Base-by-base conservation (phyloP, 2,888 invertebrate genomes). In the Drosophila birchii region DNA sequence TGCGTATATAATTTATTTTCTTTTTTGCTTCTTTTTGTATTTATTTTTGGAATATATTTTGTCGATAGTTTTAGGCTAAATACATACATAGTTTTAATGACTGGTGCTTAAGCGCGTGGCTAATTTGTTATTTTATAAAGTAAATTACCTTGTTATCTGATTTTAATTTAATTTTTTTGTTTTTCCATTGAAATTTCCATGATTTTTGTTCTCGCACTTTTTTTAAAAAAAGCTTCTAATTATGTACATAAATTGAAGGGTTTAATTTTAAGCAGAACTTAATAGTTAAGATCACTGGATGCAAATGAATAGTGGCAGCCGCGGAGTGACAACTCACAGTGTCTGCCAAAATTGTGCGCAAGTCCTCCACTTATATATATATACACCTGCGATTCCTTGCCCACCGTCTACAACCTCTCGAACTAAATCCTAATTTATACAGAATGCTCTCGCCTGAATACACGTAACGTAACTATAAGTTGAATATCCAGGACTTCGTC, bases 271-370 rank as follows among this genome's bases (percentile, higher is more conserved):
- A 64, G 75, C 75, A 77, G 71, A 87, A 89, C 91, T 89, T 91
- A 91, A 87, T 66, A 73, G 63, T 75, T 90, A 83, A 90, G 87
- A 91, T 91, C 91, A 91, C 91, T 90, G 91, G 90, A 89, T 88
- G 85, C 83, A 75, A 81, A 81, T 77, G 43, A 78, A 80, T 51
- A 6, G 73, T 59, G 59, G 66, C 63, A 58, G 41, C 36, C 44
- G 36, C 38, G 20, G 20, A 14, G 20, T 16, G 39, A 32, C 55
- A 34, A 18, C 26, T 20, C 14, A n/a, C 38, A 23, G 26, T 38
- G 64, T 36, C 23, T 58, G 61, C 60, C 71, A 64, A 67, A 68
- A 68, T 64, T 64, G 59, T 75, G 76, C 55, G 69, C 53, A 47
- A 62, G 59, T 59, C 59, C 59, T 39, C 34, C 34, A 20, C 53